Evolutionary conservation across 2,797 vertebrate species (phyloP).

Genomic region (Alectoris magna): DNA sequence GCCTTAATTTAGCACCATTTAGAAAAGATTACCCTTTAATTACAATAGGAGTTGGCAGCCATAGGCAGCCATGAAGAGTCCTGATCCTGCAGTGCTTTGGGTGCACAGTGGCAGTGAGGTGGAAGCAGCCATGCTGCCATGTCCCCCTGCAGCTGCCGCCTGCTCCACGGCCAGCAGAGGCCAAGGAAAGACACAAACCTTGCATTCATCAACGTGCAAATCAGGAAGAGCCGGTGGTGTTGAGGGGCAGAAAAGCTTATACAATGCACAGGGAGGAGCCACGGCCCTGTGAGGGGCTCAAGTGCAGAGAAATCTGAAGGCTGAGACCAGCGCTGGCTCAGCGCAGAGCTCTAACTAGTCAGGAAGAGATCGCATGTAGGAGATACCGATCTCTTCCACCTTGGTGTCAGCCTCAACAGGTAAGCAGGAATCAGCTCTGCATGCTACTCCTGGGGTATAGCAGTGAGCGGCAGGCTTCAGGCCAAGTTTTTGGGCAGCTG

Average conservation of each 20-base stretch:
- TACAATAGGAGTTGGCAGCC: constrained; percentile 74
- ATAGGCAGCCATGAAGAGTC: constrained; percentile 45
- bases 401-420: background rate
- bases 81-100: constrained; percentile 57
- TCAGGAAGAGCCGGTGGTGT: background rate
- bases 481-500: accelerated
- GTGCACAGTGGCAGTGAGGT: background rate
- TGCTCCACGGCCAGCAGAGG: background rate
- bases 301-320: background rate
- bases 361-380: background rate
- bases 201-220: background rate
- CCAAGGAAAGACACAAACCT: constrained; percentile 16
- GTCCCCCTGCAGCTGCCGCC: constrained; percentile 16
- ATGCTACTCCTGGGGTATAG: background rate
- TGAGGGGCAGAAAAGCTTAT: constrained; percentile 49
- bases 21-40: constrained; percentile 82
- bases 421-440: background rate
- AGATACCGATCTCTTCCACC: background rate
- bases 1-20: constrained; percentile 84
- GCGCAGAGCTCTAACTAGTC: background rate
- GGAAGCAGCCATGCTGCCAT: background rate
- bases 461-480: accelerated
- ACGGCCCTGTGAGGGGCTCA: background rate
- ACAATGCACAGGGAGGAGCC: background rate
- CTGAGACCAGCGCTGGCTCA: accelerated